Percentiles rank a stretch among this genome's conserved stretches.
These are phyloP conservation scores for Phasia obesa DNA, from an alignment of 2,888 invertebrate species.

Conservation along the genomic window DNA sequence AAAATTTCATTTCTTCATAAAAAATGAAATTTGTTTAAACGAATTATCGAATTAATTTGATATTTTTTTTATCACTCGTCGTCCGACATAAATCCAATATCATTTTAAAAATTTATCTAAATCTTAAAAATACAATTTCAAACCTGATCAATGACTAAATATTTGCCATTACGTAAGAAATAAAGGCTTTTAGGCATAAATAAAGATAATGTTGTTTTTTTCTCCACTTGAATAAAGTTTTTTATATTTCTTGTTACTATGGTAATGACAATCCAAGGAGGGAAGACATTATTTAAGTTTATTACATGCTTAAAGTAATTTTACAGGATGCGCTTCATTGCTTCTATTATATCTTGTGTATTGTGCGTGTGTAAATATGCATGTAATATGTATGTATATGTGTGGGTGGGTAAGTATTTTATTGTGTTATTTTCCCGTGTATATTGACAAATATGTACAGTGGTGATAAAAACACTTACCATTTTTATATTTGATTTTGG, in stretches of 20 bases:
- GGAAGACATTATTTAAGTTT: constrained; percentile 72
- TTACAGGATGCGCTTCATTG: constrained; percentile 81
- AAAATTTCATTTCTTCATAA: too few relatives aligned
- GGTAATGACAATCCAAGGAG: constrained; percentile 28
- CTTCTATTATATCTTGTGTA: constrained; percentile 72
- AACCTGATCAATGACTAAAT: constrained; percentile 51
- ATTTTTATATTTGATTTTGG: too few relatives aligned
- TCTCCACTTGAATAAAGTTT: constrained; percentile 1
- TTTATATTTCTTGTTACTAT: constrained; percentile 29
- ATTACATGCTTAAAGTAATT: constrained; percentile 81
- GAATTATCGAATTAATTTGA: too few relatives aligned
- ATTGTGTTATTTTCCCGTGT: neutral
- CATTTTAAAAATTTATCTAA: constrained; percentile 5
- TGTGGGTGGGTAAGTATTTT: neutral
- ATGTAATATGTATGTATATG: neutral
- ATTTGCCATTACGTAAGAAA: constrained; percentile 26
- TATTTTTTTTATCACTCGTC: too few relatives aligned
- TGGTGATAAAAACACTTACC: neutral
- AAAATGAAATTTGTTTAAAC: too few relatives aligned
- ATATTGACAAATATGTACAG: neutral
- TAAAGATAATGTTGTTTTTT: constrained; percentile 32
- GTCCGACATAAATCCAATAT: too few relatives aligned
- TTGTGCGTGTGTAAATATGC: constrained; percentile 1
- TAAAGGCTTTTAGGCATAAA: constrained; percentile 44
- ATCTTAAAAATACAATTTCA: constrained; percentile 16